Base-by-base conservation (phyloP, 2,888 invertebrate genomes). In the Hirtodrosophila duncani region DNA sequence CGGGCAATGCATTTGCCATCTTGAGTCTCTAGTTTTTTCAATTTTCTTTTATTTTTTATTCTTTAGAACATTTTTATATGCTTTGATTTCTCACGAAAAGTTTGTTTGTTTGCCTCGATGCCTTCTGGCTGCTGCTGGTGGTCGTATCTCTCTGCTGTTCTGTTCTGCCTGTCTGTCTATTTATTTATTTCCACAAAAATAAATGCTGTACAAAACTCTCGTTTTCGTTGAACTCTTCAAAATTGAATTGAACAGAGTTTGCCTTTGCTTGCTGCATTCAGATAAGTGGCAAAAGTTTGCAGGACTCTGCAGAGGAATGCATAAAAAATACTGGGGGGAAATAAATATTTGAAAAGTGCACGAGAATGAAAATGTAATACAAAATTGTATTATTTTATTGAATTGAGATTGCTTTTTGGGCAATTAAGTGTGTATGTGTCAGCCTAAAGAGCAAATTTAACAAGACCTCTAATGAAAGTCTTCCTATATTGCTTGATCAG, bases 171-270 rank as follows among this genome's bases (percentile, higher is more conserved):
- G 49, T 23, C 26, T 48, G 31, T 55, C 39, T 41, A 46, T 74
- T 66, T 74, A 60, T 67, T 70, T 67, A 68, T 63, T 78, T 67
- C 36, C 21, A n/a, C n/a, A n/a, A 26, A 74, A 63, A 71, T 63
- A 63, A 68, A 70, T 67, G 60, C 49, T 63, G 39, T n/a, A n/a
- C n/a, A n/a, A n/a, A n/a, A 55, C 31, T 51, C 27, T 2, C 18
- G 6, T 14, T 34, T 29, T 42, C 38, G 36, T 27, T 33, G 46
- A 49, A 50, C 58, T 75, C 52, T 56, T 60, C 49, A 52, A 53
- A 38, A 69, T 56, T 55, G 52, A 68, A 78, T 69, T 63, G 74
- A 74, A 78, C 68, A n/a, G n/a, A n/a, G n/a, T n/a, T n/a, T n/a
- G n/a, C n/a, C n/a, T n/a, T n/a, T n/a, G n/a, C 20, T 20, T n/a